Evolutionary conservation across 2,797 vertebrate species (phyloP).

Genomic region (Geotrypetes seraphini): DNA sequence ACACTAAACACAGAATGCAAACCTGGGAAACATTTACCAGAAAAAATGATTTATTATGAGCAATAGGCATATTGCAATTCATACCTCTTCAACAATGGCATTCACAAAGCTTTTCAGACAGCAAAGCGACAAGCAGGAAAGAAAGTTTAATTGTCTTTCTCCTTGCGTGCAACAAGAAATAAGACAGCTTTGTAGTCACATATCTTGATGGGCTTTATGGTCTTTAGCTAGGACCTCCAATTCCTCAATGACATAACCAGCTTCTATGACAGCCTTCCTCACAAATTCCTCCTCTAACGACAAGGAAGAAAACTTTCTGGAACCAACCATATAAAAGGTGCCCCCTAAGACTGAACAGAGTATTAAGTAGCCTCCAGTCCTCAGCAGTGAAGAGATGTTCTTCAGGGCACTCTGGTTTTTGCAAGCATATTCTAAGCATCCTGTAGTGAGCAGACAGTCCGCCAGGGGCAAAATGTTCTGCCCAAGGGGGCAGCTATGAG

Average conservation of each 20-base stretch:
- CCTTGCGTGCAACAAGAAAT: slow-evolving; percentile 5
- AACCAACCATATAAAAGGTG: slow-evolving; percentile 1
- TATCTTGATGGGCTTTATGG: slow-evolving; percentile 1
- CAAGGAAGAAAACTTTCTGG: not conserved
- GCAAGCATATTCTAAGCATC: slow-evolving; percentile 32
- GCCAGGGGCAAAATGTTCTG: slow-evolving; percentile 15
- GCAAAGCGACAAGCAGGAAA: too few relatives aligned
- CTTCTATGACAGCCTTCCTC: slow-evolving; percentile 1
- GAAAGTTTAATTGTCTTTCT: not conserved
- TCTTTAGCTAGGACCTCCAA: slow-evolving; percentile 1
- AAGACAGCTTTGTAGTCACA: slow-evolving; percentile 5
- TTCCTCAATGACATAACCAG: not conserved
- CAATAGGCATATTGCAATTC: too few relatives aligned
- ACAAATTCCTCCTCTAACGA: not conserved
- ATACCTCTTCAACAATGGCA: too few relatives aligned
- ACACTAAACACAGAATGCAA: too few relatives aligned
- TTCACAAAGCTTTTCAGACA: too few relatives aligned
- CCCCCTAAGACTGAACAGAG: slow-evolving; percentile 4
- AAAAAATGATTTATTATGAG: too few relatives aligned
- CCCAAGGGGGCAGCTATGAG: slow-evolving; percentile 10
- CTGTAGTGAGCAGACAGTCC: slow-evolving; percentile 19
- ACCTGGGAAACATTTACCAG: too few relatives aligned
- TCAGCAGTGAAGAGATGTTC: slow-evolving; percentile 22
- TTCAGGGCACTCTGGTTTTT: slow-evolving; percentile 1
- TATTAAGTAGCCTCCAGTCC: slow-evolving; percentile 16